Evolutionary conservation across 2,888 invertebrate species (phyloP).

Genomic region (Limulus polyphemus): DNA sequence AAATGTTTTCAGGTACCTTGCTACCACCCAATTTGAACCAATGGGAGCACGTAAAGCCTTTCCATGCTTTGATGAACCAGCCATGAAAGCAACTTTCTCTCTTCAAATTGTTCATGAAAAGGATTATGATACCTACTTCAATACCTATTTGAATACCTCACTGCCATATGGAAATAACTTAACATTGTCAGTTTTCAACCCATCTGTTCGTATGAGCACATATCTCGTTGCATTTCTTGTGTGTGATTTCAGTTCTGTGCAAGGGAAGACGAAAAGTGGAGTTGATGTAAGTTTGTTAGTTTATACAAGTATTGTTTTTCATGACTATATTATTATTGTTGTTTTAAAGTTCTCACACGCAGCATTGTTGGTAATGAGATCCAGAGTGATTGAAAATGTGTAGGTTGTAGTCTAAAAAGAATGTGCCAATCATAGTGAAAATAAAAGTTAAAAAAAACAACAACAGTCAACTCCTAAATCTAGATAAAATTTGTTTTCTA

Average conservation of each 20-base stretch:
- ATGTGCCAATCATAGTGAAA: no score
- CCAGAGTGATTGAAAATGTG: no score
- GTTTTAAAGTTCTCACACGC: no score
- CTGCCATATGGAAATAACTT: constrained; percentile 13
- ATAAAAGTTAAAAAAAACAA: no score
- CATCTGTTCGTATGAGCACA: constrained; percentile 58
- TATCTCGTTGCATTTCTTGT: constrained; percentile 78
- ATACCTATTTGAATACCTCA: constrained; percentile 12
- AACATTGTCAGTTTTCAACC: constrained; percentile 29
- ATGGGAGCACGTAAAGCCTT: constrained; percentile 44
- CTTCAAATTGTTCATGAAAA: constrained; percentile 60
- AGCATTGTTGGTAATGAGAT: no score
- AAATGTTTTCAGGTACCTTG: constrained; percentile 30
- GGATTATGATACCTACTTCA: constrained; percentile 21
- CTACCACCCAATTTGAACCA: constrained; percentile 34
- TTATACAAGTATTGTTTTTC: no score
- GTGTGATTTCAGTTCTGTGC: constrained; percentile 57
- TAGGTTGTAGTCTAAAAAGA: no score
- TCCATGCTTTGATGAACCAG: constrained; percentile 73
- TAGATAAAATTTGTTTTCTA: no score
- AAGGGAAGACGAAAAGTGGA: constrained; percentile 47
- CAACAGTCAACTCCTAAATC: no score
- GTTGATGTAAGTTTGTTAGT: constrained; percentile 44
- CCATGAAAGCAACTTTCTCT: constrained; percentile 65
- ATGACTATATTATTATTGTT: no score